Evolutionary conservation across 2,888 invertebrate genomes (phyloP).

Genomic region (Brassicogethes aeneus): DNA sequence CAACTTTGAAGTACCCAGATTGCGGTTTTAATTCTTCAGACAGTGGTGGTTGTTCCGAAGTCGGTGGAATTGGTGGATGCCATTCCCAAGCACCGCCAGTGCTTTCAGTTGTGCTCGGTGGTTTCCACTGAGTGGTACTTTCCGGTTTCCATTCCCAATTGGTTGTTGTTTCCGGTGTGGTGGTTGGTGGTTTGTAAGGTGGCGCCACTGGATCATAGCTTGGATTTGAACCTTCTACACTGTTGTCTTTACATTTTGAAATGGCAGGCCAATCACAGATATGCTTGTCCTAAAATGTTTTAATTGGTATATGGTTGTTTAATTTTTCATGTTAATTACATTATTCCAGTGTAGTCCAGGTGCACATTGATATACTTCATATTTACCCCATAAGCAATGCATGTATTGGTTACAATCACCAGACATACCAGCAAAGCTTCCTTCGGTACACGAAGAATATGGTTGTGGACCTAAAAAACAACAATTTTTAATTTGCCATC

Average conservation of each 20-base stretch:
- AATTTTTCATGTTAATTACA: conserved; percentile 37
- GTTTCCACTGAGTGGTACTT: conserved; percentile 16
- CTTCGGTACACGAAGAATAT: conserved; percentile 51
- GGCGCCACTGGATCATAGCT: conserved; percentile 13
- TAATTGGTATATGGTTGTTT: not conserved
- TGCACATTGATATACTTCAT: conserved; percentile 61
- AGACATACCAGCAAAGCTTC: conserved; percentile 55
- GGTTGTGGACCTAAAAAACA: conserved; percentile 30
- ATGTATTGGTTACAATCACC: conserved; percentile 66
- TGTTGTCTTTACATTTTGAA: conserved; percentile 46
- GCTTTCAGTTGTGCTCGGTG: conserved; percentile 16
- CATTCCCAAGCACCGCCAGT: conserved; percentile 26
- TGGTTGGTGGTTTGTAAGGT: conserved; percentile 25
- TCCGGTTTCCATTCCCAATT: conserved; percentile 15
- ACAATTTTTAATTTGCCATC: conserved; percentile 4
- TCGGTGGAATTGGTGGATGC: conserved; percentile 31
- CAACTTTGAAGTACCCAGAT: conserved; percentile 66
- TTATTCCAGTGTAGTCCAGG: conserved; percentile 67
- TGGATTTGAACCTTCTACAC: conserved; percentile 7
- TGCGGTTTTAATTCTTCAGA: conserved; percentile 44
- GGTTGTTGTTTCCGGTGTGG: conserved; percentile 8
- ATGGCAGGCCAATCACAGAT: conserved; percentile 66
- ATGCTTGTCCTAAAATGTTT: conserved; percentile 46
- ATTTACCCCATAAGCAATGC: conserved; percentile 72
- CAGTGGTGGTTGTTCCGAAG: conserved; percentile 36